Conservation (phyloP, 2,113 vertebrate genomes). For the Elaphurus davidianus region DNA sequence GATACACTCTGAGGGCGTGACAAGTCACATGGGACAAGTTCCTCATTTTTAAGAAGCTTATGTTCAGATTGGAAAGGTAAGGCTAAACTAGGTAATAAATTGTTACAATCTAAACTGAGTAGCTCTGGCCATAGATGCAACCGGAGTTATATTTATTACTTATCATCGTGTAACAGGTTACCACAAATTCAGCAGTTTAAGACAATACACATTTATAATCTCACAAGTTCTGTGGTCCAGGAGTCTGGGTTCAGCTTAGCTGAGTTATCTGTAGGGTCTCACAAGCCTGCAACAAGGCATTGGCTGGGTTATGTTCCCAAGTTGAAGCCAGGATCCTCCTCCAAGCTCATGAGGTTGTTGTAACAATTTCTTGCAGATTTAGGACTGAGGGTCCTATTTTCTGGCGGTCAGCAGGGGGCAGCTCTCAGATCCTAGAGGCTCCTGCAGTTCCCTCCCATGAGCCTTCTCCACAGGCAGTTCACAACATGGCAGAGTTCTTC, state of each 20-base stretch:
- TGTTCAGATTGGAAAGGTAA: background rate
- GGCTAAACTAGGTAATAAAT: background rate
- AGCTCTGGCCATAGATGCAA: background rate
- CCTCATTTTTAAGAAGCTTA: background rate
- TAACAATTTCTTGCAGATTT: background rate
- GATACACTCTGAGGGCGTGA: background rate
- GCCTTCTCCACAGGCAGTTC: background rate
- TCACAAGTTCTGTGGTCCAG: background rate
- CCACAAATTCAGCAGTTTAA: background rate
- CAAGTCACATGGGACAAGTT: background rate
- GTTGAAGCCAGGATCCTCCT: background rate
- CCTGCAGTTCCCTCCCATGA: background rate
- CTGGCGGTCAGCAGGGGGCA: background rate
- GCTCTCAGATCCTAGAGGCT: background rate
- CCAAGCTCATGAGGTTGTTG: background rate
- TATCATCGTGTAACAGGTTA: background rate
- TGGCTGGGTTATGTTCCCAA: background rate
- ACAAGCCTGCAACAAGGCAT: background rate
- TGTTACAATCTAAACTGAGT: background rate
- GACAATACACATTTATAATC: background rate
- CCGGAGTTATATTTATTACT: background rate
- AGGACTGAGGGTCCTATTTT: background rate
- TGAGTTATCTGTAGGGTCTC: background rate
- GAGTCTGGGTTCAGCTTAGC: background rate
- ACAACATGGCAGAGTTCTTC: background rate